Base-by-base conservation (phyloP, 1,140 invertebrate genomes). In the Sitophilus oryzae region DNA sequence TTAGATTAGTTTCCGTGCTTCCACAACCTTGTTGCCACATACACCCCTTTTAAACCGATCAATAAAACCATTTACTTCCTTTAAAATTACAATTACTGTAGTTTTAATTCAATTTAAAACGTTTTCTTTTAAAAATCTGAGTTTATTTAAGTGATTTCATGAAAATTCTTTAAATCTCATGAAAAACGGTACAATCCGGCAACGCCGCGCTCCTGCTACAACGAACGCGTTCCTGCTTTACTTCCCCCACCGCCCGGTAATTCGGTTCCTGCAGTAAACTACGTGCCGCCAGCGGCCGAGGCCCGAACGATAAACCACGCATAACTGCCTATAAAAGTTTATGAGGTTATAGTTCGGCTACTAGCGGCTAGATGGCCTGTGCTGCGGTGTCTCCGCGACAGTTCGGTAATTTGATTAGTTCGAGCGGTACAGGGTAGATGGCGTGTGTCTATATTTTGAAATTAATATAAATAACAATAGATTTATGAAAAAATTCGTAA, bases 281-380 rank as follows among this genome's bases (percentile, higher is more conserved):
- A 49, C 41, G 41, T 34, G 46, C 20, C 19, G 23, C 37, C 16
- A 34, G 18, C 30, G 59, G 54, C 46, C 56, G 35, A 43, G 45
- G 55, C 45, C 22, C 51, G 11, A 9, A 30, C 53, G 52, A 48
- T 56, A 57, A 53, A 49, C 23, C 19, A 48, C 8, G 40, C 47
- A 20, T 55, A 30, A 56, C 41, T 41, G 49, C 51, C 43, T 45
- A 50, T 52, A 47, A 60, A 36, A 21, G 11, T 58, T 58, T 61
- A 58, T 57, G 42, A 48, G 30, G 47, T 42, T 35, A 57, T 61
- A 58, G 60, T 61, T 58, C 37, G 47, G 48, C 56, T 47, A 46
- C 47, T 55, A 52, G 56, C 56, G 44, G 49, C 51, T 61, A 61
- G 60, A 51, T 58, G 60, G 60, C 60, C 48, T 36, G 23, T 30